Evolutionary conservation across 2,888 invertebrate species (phyloP), one percentile per base, ranked within the genome.

Genomic region (Thereva nobilitata): DNA sequence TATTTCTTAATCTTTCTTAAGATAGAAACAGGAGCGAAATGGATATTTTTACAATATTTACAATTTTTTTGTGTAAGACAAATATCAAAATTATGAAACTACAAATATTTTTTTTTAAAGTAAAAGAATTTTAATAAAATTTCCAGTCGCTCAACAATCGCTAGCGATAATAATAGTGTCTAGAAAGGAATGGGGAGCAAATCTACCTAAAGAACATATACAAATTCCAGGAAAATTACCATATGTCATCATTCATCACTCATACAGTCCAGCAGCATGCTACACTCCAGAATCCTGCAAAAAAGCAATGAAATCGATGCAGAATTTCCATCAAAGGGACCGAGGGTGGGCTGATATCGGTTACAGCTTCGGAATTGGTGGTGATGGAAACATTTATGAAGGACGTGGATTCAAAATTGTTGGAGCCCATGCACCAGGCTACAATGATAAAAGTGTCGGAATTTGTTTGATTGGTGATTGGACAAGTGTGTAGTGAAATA

Each of bases 171-270:
- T 67, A 42, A 70, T 76, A 56, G 79, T 76, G 0, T 74, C 82
- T 0, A 81, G 87, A 5, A 75, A 78, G 0, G 83, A 80, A 53
- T 90, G 90, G 90, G 81, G 80, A 0, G 89, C 87, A 0, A 75
- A 73, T 0, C 79, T 84, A 0, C 80, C 87, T 0, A 83, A 79
- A 5, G 75, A 76, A 0, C 76, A 78, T 3, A 76, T 80, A 0
- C 81, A 87, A 71, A 71, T 76, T 5, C 80, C 79, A 7, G 77
- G 77, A 3, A 87, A 89, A 0, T 87, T 86, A 0, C 84, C 87
- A 0, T 87, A 84, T 75, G 88, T 88, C 40, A 85, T 90, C 68
- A 86, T 90, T 66, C 90, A 90, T 75, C 90, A 90, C 77, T 87
- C 88, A 0, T 87, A 86, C 74, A 87, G 87, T 4, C 83, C 80